Evolutionary conservation across 2,797 vertebrate genomes (phyloP).

Genomic region (Peromyscus melanophrys): DNA sequence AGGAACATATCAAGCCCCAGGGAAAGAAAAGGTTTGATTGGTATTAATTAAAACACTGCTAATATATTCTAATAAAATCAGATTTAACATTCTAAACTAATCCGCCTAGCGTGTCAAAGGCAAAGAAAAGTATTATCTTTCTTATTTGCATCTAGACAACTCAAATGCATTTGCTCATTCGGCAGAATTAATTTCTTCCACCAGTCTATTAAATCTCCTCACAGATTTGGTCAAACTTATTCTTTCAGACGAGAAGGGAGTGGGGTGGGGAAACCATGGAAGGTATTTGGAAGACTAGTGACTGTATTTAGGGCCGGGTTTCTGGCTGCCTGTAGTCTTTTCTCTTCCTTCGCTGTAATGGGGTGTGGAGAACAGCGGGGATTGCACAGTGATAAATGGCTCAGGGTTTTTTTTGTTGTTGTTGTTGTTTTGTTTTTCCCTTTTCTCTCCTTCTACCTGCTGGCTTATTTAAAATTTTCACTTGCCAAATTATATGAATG

Average conservation of each 20-base stretch:
- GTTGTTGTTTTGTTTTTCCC: slow-evolving; percentile 6
- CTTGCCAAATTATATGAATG: slow-evolving; percentile 77
- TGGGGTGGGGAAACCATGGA: slow-evolving; percentile 51
- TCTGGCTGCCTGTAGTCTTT: slow-evolving; percentile 85
- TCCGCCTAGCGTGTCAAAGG: slow-evolving; percentile 80
- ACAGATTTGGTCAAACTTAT: slow-evolving; percentile 84
- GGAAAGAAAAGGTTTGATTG: slow-evolving; percentile 82
- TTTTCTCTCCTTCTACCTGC: slow-evolving; percentile 80
- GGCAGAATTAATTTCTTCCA: slow-evolving; percentile 83
- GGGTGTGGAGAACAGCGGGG: slow-evolving; percentile 28
- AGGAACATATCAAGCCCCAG: slow-evolving; percentile 71
- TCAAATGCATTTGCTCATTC: slow-evolving; percentile 71
- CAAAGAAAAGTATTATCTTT: slow-evolving; percentile 67
- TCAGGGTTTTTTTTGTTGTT: background rate
- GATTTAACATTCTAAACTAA: slow-evolving; percentile 78
- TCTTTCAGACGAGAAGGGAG: slow-evolving; percentile 86
- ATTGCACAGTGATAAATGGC: slow-evolving; percentile 61
- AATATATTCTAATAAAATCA: slow-evolving; percentile 81
- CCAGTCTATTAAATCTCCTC: slow-evolving; percentile 86
- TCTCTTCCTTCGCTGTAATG: slow-evolving; percentile 69
- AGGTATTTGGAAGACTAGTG: slow-evolving; percentile 76
- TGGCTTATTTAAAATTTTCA: slow-evolving; percentile 79
- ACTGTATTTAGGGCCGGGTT: slow-evolving; percentile 74
- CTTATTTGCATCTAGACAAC: slow-evolving; percentile 72
- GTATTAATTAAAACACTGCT: slow-evolving; percentile 80